Conservation (phyloP, 1,140 invertebrate species). For the Belonocnema kinseyi region DNA sequence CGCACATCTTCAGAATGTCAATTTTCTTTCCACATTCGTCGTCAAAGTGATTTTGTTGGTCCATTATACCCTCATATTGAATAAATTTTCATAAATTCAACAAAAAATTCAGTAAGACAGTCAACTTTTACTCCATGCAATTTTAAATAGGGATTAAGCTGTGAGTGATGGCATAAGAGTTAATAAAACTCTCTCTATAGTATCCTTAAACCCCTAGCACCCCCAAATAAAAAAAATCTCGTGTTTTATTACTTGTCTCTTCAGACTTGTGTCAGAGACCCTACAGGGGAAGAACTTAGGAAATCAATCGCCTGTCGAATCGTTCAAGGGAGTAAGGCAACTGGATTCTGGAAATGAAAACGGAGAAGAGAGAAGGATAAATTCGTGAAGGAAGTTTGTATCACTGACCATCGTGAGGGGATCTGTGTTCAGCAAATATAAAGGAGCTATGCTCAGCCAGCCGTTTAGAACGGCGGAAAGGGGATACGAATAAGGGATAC, state of each 20-base stretch:
- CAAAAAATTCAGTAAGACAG: too few species aligned
- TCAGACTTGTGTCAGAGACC: slow-evolving; percentile 16
- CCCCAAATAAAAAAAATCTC: background rate
- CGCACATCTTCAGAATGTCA: too few species aligned
- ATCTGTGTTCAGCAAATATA: slow-evolving; percentile 24
- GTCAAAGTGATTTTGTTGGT: too few species aligned
- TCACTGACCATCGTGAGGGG: slow-evolving; percentile 12
- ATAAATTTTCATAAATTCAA: too few species aligned
- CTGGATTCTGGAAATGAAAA: slow-evolving; percentile 8
- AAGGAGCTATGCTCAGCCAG: slow-evolving; percentile 23
- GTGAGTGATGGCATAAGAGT: background rate
- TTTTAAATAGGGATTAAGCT: too few species aligned
- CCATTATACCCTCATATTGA: too few species aligned
- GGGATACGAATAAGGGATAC: slow-evolving; percentile 27
- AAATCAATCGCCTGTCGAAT: slow-evolving; percentile 24
- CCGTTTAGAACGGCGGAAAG: slow-evolving; percentile 17
- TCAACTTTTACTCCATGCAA: too few species aligned
- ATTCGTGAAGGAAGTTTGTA: slow-evolving; percentile 4
- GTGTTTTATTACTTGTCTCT: slow-evolving; percentile 28
- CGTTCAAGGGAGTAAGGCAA: background rate
- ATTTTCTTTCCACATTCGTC: too few species aligned
- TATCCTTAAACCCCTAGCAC: background rate
- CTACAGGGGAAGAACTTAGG: background rate
- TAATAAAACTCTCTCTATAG: slow-evolving; percentile 15
- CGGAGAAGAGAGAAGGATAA: background rate